phyloP scores from a whole-genome alignment of 2,797 vertebrate species.

The Crocodylus rhombifer region DNA sequence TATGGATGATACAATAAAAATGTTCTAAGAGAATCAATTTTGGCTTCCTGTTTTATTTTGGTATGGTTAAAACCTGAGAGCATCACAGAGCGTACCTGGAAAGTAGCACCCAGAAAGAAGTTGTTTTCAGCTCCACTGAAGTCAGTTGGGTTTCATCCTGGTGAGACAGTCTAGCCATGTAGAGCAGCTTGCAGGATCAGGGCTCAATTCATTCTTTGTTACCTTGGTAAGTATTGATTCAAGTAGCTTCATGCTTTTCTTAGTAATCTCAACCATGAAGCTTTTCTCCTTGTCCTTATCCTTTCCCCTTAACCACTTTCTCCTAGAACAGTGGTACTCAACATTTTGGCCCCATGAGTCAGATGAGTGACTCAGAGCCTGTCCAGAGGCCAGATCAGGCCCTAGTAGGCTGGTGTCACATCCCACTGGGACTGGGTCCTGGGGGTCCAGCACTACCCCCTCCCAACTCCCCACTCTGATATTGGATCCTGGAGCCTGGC shows the following conservation, averaged over 20 bases:
- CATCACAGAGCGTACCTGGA: no score
- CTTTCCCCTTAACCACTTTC: accelerated
- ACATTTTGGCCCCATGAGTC: no score
- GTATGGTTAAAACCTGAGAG: background rate
- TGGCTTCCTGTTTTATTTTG: background rate
- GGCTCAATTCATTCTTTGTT: background rate
- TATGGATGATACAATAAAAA: background rate
- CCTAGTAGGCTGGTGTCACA: no score
- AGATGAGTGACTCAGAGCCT: no score
- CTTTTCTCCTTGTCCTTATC: accelerated
- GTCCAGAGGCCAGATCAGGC: no score
- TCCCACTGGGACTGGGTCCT: no score
- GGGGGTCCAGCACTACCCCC: no score
- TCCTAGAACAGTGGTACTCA: no score
- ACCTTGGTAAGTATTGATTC: background rate
- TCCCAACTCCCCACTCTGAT: no score
- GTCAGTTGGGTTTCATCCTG: background rate
- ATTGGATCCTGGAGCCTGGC: no score
- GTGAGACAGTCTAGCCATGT: background rate
- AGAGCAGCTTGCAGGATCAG: background rate
- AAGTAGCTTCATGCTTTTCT: background rate
- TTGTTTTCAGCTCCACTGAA: background rate
- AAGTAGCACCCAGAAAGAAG: no score
- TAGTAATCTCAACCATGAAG: background rate
- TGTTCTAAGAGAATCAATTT: background rate